Base-by-base conservation (phyloP, 2,888 invertebrate genomes). In the Polymixis lichenea region DNA sequence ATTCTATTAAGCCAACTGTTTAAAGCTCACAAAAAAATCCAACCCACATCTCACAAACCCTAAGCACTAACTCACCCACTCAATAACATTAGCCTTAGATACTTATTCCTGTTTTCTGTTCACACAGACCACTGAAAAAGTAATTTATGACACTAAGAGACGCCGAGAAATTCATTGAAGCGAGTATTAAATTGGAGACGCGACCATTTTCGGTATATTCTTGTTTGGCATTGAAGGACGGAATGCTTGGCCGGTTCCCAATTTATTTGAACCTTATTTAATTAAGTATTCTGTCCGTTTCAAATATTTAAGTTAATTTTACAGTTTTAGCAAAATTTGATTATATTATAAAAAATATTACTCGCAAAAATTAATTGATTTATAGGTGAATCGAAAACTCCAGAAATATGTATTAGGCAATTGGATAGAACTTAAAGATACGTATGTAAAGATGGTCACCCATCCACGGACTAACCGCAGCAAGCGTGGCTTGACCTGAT, bases 111-210 rank as follows among this genome's bases (percentile, higher is more conserved):
- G 77, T 77, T 51, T 68, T 58, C 43, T 43, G 43, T 28, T 53
- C 77, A 51, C 51, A 46, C 77, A 51, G 77, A 53, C 58, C 43
- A 46, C n/a, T 77, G 77, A 53, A 76, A 32, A 32, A 69, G n/a
- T 51, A 60, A 53, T 15, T 77, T 46, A 77, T 68, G 43, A 51
- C 32, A 8, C 32, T 46, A 49, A 38, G 22, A 75, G 49, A 56
- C 65, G 38, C 51, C 43, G 58, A 28, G 51, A 76, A 60, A 58
- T n/a, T 43, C 58, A 56, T 25, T 68, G 51, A 68, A 77, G 51
- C 58, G 58, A 32, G 46, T 67, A 43, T 51, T 66, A 9, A 49
- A 17, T 38, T 51, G 2, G n/a, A 15, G 19, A 0, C 28, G n/a
- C n/a, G 49, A 68, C 28, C 28, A 22, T n/a, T 32, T 43, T 43